These are phyloP conservation scores for Tragelaphus imberbis DNA, from an alignment of 2,113 vertebrate genomes.

Conservation along the genomic window DNA sequence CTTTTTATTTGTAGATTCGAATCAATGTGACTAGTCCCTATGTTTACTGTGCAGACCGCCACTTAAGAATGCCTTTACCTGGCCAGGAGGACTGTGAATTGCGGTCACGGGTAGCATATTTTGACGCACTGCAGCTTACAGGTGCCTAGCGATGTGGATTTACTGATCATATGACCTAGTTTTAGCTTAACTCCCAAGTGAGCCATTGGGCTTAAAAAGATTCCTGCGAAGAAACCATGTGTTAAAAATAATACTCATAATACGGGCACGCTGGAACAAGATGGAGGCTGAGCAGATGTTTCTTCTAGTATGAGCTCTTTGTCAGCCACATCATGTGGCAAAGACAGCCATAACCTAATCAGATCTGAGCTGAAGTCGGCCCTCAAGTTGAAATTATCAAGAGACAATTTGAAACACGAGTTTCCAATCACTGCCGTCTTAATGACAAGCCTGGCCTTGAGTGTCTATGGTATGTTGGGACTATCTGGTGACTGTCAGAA, in stretches of 20 bases:
- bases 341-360: slow-evolving; percentile 48
- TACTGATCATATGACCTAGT: slow-evolving; percentile 58
- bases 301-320: slow-evolving; percentile 14
- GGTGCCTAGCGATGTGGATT: slow-evolving; percentile 18
- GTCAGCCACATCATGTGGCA: slow-evolving; percentile 3
- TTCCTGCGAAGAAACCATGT: slow-evolving; percentile 45
- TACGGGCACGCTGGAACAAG: not conserved
- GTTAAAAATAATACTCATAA: slow-evolving; percentile 51
- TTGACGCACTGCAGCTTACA: not conserved
- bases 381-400: slow-evolving; percentile 45
- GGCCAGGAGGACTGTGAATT: not conserved
- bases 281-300: slow-evolving; percentile 32
- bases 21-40: not conserved
- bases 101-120: not conserved
- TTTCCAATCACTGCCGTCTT: slow-evolving; percentile 8
- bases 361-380: not conserved
- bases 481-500: not conserved
- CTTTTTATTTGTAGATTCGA: not conserved
- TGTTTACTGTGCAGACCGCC: not conserved
- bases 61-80: not conserved
- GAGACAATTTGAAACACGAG: slow-evolving; percentile 30
- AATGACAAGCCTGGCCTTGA: slow-evolving; percentile 13
- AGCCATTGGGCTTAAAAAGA: slow-evolving; percentile 50
- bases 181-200: slow-evolving; percentile 53
- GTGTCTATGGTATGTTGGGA: not conserved